Percentiles rank a stretch among this genome's conserved stretches.
Evolutionary conservation across 2,888 invertebrate species (phyloP).

Genomic region (Agrilus cyanescens): DNA sequence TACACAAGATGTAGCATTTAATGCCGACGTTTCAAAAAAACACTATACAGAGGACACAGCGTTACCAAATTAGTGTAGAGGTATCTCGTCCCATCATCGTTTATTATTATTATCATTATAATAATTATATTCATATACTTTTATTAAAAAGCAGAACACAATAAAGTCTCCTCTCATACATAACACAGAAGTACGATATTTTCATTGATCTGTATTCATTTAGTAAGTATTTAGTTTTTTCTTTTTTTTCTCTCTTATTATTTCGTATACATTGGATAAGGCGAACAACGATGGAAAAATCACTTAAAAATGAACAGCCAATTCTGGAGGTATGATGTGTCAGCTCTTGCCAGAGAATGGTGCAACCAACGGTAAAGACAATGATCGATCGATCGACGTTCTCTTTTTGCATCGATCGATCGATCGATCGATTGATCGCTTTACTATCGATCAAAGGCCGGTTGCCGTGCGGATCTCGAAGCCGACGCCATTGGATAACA

Average conservation of each 20-base stretch:
- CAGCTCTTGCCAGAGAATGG: slow-evolving; percentile 18
- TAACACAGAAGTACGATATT: slow-evolving; percentile 39
- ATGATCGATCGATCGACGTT: slow-evolving; percentile 1
- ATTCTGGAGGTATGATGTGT: slow-evolving; percentile 35
- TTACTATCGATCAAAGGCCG: slow-evolving; percentile 8
- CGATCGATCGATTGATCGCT: not conserved
- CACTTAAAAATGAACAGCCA: slow-evolving; percentile 39
- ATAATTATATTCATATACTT: slow-evolving; percentile 30
- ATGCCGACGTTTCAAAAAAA: slow-evolving; percentile 40
- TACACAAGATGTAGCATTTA: slow-evolving; percentile 42
- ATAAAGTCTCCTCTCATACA: slow-evolving; percentile 38
- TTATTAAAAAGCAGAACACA: slow-evolving; percentile 40
- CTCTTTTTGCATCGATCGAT: slow-evolving; percentile 3
- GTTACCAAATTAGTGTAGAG: slow-evolving; percentile 38
- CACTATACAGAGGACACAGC: slow-evolving; percentile 40
- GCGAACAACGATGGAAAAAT: slow-evolving; percentile 43
- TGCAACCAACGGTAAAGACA: slow-evolving; percentile 1
- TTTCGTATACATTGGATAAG: slow-evolving; percentile 63
- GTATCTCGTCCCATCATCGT: slow-evolving; percentile 37
- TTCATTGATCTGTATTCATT: slow-evolving; percentile 26
- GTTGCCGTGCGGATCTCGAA: slow-evolving; percentile 11
- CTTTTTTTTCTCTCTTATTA: too few species aligned
- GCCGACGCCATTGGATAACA: slow-evolving; percentile 9
- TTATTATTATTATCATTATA: slow-evolving; percentile 25
- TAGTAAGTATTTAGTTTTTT: slow-evolving; percentile 15